Evolutionary conservation across 2,888 invertebrate species (phyloP), one percentile per base, ranked within the genome.

Genomic region (Leptinotarsa juncta): DNA sequence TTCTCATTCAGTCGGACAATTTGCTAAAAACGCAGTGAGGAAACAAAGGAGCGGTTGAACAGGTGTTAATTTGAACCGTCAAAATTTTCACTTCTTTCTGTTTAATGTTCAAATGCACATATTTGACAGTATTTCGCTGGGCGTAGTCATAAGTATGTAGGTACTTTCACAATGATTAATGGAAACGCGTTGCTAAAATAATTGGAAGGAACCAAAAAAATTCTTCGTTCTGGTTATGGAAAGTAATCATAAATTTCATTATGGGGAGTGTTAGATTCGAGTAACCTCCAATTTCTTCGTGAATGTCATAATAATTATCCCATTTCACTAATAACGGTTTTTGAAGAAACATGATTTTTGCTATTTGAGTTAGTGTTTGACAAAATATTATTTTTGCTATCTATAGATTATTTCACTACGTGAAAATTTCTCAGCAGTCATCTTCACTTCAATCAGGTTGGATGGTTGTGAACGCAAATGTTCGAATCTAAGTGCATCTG

Each of bases 81-180:
- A 68, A 68, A 68, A 68, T 68, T 68, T 55, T 55, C 62, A 62
- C 48, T 55, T 55, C 14, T 55, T 26, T 55, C 55, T 68, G 18
- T 55, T 14, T 67, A 14, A 53, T 15, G 20, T 26, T n/a, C 10
- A 23, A 23, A 67, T 3, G n/a, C 18, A 23, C 50, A 20, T 32
- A 67, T 66, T 66, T 49, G 67, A 67, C 49, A 67, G 26, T 67
- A 15, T 51, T 51, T 26, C 23, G 7, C 3, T 62, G 42, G 62
- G 62, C 62, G 32, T 32, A 62, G 7, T 62, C n/a, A 42, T n/a
- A 4, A n/a, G 16, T 62, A 16, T 32, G 23, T 49, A 42, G 42
- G 0, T 10, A 53, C 67, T 67, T 67, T 67, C 67, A 67, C 67
- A 67, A 66, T 50, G 67, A 62, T 62, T 62, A 42, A 62, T 62